Evolutionary conservation across 2,888 invertebrate genomes (phyloP).

Genomic region (Noctua pronuba): DNA sequence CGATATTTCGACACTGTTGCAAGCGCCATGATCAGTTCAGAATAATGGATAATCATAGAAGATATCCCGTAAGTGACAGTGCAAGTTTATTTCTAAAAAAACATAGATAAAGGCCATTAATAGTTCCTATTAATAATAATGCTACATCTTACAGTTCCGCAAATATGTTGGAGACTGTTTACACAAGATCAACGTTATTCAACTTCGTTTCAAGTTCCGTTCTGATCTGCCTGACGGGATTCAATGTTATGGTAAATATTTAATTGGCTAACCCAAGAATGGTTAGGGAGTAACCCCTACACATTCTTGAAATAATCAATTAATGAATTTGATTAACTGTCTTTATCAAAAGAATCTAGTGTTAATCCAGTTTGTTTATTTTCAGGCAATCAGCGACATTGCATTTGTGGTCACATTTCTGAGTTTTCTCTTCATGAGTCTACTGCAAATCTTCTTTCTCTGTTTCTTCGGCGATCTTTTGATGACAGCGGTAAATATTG

Average conservation of each 20-base stretch:
- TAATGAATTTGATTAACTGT: neutral
- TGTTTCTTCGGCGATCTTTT: conserved; percentile 82
- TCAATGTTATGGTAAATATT: conserved; percentile 76
- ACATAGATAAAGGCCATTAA: no score
- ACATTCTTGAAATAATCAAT: neutral
- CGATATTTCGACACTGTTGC: no score
- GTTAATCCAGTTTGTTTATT: conserved; percentile 29
- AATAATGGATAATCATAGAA: no score
- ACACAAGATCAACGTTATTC: conserved; percentile 75
- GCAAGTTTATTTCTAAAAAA: no score
- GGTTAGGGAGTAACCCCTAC: neutral
- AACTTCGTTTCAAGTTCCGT: conserved; percentile 79
- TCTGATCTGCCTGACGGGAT: conserved; percentile 80
- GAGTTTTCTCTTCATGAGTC: conserved; percentile 74
- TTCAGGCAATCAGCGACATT: conserved; percentile 75
- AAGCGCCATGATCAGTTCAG: no score
- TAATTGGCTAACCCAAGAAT: neutral
- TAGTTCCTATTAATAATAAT: neutral
- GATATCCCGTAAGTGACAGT: no score
- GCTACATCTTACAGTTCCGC: conserved; percentile 67
- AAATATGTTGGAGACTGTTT: conserved; percentile 72
- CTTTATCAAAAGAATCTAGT: neutral
- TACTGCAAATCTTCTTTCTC: conserved; percentile 79
- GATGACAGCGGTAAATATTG: conserved; percentile 75
- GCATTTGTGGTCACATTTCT: conserved; percentile 72